Base-by-base conservation (phyloP, 2,113 vertebrate species). In the Pelecanoides urinatrix region DNA sequence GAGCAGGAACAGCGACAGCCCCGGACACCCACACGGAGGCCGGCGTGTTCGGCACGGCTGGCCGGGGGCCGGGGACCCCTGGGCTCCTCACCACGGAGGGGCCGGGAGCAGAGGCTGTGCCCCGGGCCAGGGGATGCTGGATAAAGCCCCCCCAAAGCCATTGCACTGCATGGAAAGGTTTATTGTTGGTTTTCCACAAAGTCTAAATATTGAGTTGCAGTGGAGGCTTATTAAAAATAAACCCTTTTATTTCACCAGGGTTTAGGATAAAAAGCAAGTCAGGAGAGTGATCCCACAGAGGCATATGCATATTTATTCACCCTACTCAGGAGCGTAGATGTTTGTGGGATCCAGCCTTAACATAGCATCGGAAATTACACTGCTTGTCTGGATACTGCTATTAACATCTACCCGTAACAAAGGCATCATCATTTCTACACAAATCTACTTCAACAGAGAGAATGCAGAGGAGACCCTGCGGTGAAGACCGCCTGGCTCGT, bases 331-430 rank as follows among this genome's bases (percentile, higher is more conserved):
- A 61, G 38, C 10, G 3, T 19, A n/a, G 66, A 45, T 82, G 22
- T 72, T 88, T 86, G 86, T 81, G 86, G 78, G 62, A n/a, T 82
- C 52, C 42, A 79, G 66, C 56, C 38, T 88, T 71, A 88, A 47
- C n/a, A 26, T 22, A 85, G 74, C 68, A 53, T 58, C 61, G 82
- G 81, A 94, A 92, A 86, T 78, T 16, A 88, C 52, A 7, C 32
- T 25, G 78, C 81, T 74, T 55, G 82, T 70, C 59, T 36, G 49
- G 85, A 44, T 65, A 53, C 14, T 27, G 1, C 38, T 75, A 19
- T 78, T 86, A 85, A 36, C 82, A 85, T 88, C 55, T 77, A 73
- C 65, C 65, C 58, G 3, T 70, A 63, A 81, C 38, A 77, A n/a
- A 4, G 58, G 47, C 40, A 18, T 85, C 73, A 17, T 52, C 49